These are phyloP conservation scores for Drosophila tsacasi DNA, from an alignment of 1,140 invertebrate species.

Conservation along the genomic window DNA sequence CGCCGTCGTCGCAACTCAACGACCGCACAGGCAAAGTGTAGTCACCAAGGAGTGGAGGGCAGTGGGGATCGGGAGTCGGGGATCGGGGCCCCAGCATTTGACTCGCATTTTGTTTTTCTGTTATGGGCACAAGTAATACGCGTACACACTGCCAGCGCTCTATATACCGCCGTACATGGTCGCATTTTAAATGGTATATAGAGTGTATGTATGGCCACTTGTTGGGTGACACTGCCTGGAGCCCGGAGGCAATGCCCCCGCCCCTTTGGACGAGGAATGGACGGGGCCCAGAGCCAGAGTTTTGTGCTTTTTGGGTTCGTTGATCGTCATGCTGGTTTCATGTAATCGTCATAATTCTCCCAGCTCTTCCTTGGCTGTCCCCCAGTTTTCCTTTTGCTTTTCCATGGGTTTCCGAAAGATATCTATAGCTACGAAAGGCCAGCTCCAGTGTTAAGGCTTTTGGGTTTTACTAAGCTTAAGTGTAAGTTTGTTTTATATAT, in stretches of 20 bases:
- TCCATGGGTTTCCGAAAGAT: background rate
- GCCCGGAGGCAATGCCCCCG: slow-evolving; percentile 42
- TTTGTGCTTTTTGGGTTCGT: slow-evolving; percentile 71
- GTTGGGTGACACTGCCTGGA: slow-evolving; percentile 48
- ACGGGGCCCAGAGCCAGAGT: slow-evolving; percentile 31
- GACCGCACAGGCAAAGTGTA: slow-evolving; percentile 56
- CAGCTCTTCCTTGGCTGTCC: slow-evolving; percentile 9
- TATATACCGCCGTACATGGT: slow-evolving; percentile 17
- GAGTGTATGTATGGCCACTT: slow-evolving; percentile 56
- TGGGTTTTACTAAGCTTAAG: background rate
- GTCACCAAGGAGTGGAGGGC: slow-evolving; percentile 8
- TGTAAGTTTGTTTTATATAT: background rate
- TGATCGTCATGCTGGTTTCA: slow-evolving; percentile 81
- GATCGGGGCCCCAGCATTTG: slow-evolving; percentile 32
- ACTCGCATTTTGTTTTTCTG: slow-evolving; percentile 54
- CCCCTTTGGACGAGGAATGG: slow-evolving; percentile 18
- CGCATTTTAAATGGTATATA: slow-evolving; percentile 36
- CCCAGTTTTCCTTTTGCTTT: background rate
- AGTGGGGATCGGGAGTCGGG: background rate
- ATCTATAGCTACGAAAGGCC: background rate
- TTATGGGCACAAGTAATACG: slow-evolving; percentile 28
- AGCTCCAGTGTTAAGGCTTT: background rate
- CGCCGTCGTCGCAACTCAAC: slow-evolving; percentile 50
- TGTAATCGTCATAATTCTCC: slow-evolving; percentile 63
- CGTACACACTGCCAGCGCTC: slow-evolving; percentile 14